Percentiles rank a stretch among this genome's conserved stretches.
phyloP scores from a whole-genome alignment of 2,888 invertebrate species.

The Bombylius discolor region DNA sequence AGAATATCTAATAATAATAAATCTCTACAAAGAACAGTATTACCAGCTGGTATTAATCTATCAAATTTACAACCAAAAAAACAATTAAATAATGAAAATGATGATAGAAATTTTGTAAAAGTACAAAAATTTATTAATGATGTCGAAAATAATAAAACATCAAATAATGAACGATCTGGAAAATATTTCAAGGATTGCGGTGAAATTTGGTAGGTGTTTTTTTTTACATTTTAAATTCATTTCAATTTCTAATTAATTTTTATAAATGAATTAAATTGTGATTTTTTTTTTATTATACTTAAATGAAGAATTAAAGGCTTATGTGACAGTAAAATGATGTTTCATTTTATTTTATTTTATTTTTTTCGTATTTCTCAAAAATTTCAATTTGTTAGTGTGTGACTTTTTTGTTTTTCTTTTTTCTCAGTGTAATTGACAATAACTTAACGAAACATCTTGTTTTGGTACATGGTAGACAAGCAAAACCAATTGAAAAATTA shows the following conservation, averaged over 20 bases:
- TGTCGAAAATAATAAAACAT: no score
- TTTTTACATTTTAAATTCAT: no score
- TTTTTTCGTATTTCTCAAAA: no score
- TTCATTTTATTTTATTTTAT: background rate
- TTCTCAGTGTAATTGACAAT: constrained; percentile 3
- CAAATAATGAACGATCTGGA: no score
- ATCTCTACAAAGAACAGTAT: constrained; percentile 1
- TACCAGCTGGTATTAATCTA: constrained; percentile 10
- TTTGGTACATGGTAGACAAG: constrained; percentile 22
- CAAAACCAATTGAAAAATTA: constrained; percentile 18
- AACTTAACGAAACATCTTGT: constrained; percentile 20
- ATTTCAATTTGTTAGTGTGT: background rate
- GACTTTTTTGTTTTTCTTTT: background rate
- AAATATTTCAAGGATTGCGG: no score
- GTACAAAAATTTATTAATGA: background rate
- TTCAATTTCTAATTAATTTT: no score
- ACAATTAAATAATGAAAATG: background rate
- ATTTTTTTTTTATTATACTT: background rate
- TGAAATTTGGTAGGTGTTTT: no score
- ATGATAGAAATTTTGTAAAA: background rate
- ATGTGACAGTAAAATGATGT: background rate
- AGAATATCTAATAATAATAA: constrained; percentile 2
- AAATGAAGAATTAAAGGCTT: background rate
- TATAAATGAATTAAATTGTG: no score
- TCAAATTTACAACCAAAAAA: constrained; percentile 1